Base-by-base conservation (phyloP, 2,888 invertebrate genomes). In the Caenorhabditis becei region DNA sequence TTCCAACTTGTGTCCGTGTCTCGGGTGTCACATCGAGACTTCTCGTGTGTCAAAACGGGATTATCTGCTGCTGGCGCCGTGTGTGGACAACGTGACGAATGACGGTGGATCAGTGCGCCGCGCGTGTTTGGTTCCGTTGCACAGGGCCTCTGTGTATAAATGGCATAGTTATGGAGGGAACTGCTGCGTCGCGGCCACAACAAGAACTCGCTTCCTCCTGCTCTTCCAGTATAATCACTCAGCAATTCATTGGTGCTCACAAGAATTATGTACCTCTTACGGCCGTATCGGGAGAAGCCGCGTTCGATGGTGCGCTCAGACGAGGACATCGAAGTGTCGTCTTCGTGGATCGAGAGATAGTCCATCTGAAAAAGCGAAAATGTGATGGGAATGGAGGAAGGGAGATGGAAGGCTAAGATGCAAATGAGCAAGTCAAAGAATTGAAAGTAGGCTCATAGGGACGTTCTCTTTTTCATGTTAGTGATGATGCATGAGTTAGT, bases 311-410 rank as follows among this genome's bases (percentile, higher is more conserved):
- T 80, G 14, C 78, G 70, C 18, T 83, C 85, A 0, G 83, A 83
- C 1, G 83, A 84, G 14, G 83, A 69, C 28, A 83, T 77, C n/a
- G 83, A 83, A 23, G 80, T 75, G 70, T 86, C 86, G 63, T 86
- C 85, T 24, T 86, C 86, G 28, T 83, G 80, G 67, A 87, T 87
- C 28, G 86, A 86, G 16, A 87, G 77, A 51, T 86, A 87, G 63
- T 87, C 87, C 87, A 87, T 87, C 86, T 86, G 85, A 56, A 87
- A 41, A 41, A 41, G 7, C 2, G 41, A 14, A 11, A 14, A 41
- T 32, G 32, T 7, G 32, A 7, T 4, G 10, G 32, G 32, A 7
- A 32, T 32, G 4, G 32, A 32, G n/a, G n/a, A 11, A 35, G 59
- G 37, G n/a, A n/a, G 11, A 49, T 10, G 3, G 41, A 16, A 49